phyloP scores from a whole-genome alignment of 2,797 vertebrate species.

The Buceros bicornis region DNA sequence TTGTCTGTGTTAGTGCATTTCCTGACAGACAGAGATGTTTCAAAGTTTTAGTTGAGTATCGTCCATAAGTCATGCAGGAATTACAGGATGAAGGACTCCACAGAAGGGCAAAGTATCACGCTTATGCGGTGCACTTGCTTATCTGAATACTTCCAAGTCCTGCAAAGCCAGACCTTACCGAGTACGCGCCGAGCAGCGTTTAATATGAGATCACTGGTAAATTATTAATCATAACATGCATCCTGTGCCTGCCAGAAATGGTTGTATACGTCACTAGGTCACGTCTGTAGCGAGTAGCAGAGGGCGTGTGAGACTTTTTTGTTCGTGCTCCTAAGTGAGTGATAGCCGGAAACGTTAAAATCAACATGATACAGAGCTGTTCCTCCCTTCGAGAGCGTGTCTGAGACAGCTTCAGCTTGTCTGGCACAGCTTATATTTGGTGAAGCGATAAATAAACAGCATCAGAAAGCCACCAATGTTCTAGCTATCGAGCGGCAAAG shows the following conservation, averaged over 20 bases:
- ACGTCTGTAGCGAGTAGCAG: background rate
- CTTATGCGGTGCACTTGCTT: background rate
- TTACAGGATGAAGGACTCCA: background rate
- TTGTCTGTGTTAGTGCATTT: background rate
- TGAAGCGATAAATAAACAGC: background rate
- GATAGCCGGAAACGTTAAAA: background rate
- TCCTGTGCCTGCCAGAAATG: background rate
- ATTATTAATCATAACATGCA: constrained; percentile 10
- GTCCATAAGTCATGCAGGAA: background rate
- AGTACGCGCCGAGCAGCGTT: background rate
- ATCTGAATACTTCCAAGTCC: background rate
- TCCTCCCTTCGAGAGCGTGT: background rate
- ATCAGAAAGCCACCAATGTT: accelerated
- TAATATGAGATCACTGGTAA: background rate
- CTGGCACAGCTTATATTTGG: background rate
- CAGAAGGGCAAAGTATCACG: constrained; percentile 43
- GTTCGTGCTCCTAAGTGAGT: accelerated
- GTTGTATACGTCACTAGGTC: background rate
- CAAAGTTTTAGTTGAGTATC: background rate
- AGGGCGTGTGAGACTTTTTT: background rate
- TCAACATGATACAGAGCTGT: background rate
- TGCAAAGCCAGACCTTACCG: background rate
- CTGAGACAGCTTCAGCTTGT: background rate
- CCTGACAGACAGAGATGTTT: background rate
- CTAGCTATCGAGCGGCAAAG: accelerated